Base-by-base conservation (phyloP, 2,113 vertebrate genomes). In the Psophia crepitans region DNA sequence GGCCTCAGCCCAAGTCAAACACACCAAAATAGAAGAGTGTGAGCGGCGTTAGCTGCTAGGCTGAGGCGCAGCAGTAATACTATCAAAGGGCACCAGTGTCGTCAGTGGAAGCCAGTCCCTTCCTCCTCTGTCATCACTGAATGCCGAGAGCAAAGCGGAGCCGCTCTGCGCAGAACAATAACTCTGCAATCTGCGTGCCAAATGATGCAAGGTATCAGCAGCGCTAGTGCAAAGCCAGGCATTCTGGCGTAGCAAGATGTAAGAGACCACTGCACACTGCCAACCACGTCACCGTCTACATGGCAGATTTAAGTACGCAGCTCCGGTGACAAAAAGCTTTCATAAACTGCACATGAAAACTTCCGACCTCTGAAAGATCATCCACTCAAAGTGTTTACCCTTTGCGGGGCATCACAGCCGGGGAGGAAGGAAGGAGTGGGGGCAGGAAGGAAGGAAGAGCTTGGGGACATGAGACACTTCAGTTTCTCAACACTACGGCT, bases 61-160 rank as follows among this genome's bases (percentile, higher is more conserved):
- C 65, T 19, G 69, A 66, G 89, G 20, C 4, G 28, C 69, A 35
- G 84, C 16, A 4, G 64, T 14, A 27, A 33, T 2, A 4, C 81
- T 63, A 69, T 80, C 84, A 89, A 65, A 85, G 83, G 89, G 68
- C 70, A 77, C 27, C 21, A 16, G 74, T 85, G 85, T 68, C 35
- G 44, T 89, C 91, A 93, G 14, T 63, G 88, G 79, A 44, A 92
- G 76, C 80, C 85, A 56, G 85, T 88, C 92, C 90, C 93, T 93
- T 97, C 93, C 94, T 90, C 37, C 61, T 94, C 95, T 91, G 87
- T 86, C 89, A 94, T 70, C 82, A 17, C 91, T 5, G 11, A 71
- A 53, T 4, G 1, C 66, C 1, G 22, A 46, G 64, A 84, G 87
- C 69, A 64, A 69, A 82, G 84, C 44, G 4, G 60, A 82, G 74